Evolutionary conservation across 2,797 vertebrate genomes (phyloP).

Genomic region (Oreortyx pictus): DNA sequence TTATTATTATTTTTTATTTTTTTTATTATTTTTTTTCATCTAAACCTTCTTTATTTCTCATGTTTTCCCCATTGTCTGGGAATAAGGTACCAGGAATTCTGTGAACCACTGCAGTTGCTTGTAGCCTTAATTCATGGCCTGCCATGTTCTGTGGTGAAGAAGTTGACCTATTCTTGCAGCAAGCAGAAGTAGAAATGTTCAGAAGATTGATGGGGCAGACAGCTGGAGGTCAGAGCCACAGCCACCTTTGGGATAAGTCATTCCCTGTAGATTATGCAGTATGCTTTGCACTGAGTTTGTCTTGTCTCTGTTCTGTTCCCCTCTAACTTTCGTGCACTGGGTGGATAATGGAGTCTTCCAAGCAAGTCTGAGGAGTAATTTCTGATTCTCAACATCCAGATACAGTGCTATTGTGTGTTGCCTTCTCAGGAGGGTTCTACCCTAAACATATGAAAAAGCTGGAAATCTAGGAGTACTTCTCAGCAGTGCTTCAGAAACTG

Average conservation of each 20-base stretch:
- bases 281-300: neutral
- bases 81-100: neutral
- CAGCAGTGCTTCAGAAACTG: neutral
- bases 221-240: neutral
- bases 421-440: neutral
- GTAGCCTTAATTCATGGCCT: neutral
- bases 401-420: neutral
- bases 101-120: neutral
- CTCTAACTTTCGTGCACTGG: neutral
- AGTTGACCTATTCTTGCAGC: neutral
- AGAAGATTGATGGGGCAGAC: neutral
- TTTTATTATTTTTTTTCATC: neutral
- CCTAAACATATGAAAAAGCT: neutral
- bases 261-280: neutral
- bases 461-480: neutral
- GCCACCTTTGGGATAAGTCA: rapidly evolving
- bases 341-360: neutral
- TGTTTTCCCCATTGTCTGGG: neutral
- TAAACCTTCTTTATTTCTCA: neutral
- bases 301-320: neutral
- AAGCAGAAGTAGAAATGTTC: neutral
- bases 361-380: neutral
- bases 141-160: neutral
- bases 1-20: no score
- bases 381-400: neutral